phyloP scores from a whole-genome alignment of 1,140 invertebrate species.

The Centruroides sculpturatus region DNA sequence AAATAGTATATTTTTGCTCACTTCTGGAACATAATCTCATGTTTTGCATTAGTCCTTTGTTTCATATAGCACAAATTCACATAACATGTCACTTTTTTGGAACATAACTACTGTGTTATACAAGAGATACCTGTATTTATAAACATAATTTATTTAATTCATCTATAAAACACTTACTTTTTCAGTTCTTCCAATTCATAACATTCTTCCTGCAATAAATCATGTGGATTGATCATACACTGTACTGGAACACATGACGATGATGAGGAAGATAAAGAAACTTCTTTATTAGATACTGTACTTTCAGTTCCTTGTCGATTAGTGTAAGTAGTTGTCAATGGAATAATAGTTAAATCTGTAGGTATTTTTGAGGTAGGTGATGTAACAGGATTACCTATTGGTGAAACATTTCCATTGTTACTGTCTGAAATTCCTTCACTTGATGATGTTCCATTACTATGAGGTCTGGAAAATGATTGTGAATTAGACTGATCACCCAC shows the following conservation, averaged over 20 bases:
- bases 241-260: constrained; percentile 9
- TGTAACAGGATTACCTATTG: constrained; percentile 8
- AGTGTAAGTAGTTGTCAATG: constrained; percentile 10
- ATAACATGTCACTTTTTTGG: no score
- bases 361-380: constrained; percentile 16
- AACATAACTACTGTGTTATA: no score
- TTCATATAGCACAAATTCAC: no score
- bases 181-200: constrained; percentile 22
- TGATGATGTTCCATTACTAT: constrained; percentile 10
- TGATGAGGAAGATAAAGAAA: no score
- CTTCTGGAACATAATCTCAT: no score
- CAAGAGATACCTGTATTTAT: no score
- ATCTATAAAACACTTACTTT: constrained; percentile 13
- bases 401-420: constrained; percentile 10
- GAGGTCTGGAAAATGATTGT: constrained; percentile 6
- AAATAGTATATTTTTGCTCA: no score
- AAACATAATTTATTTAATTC: no score
- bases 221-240: constrained; percentile 18
- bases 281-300: background rate
- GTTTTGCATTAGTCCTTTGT: no score
- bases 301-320: no score
- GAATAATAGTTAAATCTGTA: constrained; percentile 14
- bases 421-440: constrained; percentile 1
- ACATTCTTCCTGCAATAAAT: constrained; percentile 18
- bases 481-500: no score